phyloP scores from a whole-genome alignment of 2,113 vertebrate species.

The Corvus moneduloides region DNA sequence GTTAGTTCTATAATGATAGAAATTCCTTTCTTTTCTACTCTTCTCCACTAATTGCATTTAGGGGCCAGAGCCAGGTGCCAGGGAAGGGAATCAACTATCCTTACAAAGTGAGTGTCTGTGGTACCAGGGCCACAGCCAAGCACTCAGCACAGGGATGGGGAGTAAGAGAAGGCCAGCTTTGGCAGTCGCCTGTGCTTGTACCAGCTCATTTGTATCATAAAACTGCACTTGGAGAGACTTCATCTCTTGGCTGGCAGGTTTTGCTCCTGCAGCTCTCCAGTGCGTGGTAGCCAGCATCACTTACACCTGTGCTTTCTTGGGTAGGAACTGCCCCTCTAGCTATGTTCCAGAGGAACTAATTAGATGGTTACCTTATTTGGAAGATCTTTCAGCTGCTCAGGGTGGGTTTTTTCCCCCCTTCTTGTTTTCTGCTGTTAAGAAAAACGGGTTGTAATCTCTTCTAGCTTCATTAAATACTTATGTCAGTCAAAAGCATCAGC shows the following conservation, averaged over 20 bases:
- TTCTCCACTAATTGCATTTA: neutral
- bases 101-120: rapidly evolving
- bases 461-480: constrained; percentile 21
- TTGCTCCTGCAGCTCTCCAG: neutral
- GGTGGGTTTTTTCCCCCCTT: neutral
- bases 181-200: neutral
- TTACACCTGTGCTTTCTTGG: neutral
- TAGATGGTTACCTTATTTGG: neutral
- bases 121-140: neutral
- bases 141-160: neutral
- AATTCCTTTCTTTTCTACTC: neutral
- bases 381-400: neutral
- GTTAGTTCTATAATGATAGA: neutral
- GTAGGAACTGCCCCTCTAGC: neutral
- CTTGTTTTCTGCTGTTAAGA: neutral
- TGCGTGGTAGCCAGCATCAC: neutral
- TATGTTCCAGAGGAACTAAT: constrained; percentile 19
- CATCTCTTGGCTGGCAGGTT: neutral
- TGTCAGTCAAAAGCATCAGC: neutral
- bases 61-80: neutral
- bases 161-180: neutral
- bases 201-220: neutral
- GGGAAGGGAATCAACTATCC: neutral
- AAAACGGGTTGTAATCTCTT: neutral
- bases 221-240: neutral